Base-by-base conservation (phyloP, 2,888 invertebrate species). In the Trisateles emortualis region DNA sequence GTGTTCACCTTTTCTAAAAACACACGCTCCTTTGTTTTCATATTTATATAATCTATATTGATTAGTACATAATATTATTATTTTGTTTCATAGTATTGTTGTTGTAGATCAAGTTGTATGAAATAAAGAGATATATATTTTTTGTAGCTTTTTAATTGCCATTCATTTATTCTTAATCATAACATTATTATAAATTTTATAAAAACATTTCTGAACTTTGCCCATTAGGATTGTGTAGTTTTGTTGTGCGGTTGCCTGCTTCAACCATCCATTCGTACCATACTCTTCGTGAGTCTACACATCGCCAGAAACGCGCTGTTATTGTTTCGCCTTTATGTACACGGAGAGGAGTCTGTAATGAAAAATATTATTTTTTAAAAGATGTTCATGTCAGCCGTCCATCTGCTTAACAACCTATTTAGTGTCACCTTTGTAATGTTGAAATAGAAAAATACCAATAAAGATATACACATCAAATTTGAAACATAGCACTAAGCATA, bases 221-320 rank as follows among this genome's bases (percentile, higher is more conserved):
- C 22, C 92, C 92, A 62, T 88, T 87, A 8, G 78, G 60, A 57
- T 92, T 92, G 60, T 92, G 92, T 32, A 92, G 59, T 5, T 81
- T 75, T 29, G 89, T 86, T 10, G 80, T 76, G 1, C 70, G 77
- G 19, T 81, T 80, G 8, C 86, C 90, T 1, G 87, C 89, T 73
- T 87, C 83, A 1, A 86, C 93, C 69, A 96, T 95, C 99, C 99
- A 99, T 85, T 99, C 99, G 78, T 99, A 99, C 99, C 99, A 99
- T 8, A 99, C 98, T 81, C 96, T 96, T 60, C 96, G 95, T 2
- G 94, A 82, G 59, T 95, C 96, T 46, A 95, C 95, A 60, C 96
- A 94, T 24, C 99, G 94, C 98, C 99, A 99, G 78, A 99, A 98
- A 61, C 96, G 95, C 1, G 98, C 95, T 54, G 94, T 95, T 24